A percentile compares a stretch with the other conserved stretches of the same genome.
Evolutionary conservation across 2,113 vertebrate species (phyloP).

Genomic region (Lasiurus cinereus): DNA sequence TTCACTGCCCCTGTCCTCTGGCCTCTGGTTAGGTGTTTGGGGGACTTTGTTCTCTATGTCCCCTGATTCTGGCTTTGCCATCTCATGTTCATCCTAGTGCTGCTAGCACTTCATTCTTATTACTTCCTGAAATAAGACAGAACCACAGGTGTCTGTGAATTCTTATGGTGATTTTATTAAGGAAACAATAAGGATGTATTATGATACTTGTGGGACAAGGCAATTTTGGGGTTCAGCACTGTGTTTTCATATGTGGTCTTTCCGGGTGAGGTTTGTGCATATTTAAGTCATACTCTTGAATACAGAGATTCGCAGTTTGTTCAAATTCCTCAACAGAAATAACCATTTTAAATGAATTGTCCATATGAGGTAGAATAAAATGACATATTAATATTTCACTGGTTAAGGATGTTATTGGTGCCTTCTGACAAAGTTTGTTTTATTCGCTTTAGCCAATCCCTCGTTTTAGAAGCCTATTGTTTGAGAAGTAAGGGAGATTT

Average conservation of each 20-base stretch:
- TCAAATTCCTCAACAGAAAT: not conserved
- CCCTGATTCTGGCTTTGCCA: not conserved
- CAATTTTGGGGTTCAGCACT: not conserved
- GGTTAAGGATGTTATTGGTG: not conserved
- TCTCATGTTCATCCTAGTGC: not conserved
- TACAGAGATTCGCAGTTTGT: not conserved
- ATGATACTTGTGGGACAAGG: not conserved
- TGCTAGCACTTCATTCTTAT: not conserved
- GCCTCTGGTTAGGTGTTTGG: not conserved
- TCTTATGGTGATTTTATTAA: not conserved
- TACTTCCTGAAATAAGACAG: not conserved
- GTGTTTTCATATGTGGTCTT: not conserved
- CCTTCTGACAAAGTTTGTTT: not conserved
- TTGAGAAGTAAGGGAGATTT: not conserved
- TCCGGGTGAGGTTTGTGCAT: not conserved
- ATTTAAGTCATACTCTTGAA: not conserved
- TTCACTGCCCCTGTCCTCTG: not conserved
- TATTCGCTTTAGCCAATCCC: not conserved
- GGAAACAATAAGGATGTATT: not conserved
- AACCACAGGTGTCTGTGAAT: not conserved
- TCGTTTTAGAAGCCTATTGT: not conserved
- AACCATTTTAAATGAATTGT: not conserved
- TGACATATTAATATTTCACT: not conserved
- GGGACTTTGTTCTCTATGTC: rapidly evolving
- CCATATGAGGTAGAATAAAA: not conserved